Evolutionary conservation across 2,797 vertebrate genomes (phyloP), one percentile per base, ranked within the genome.

Genomic region (Nyctibius grandis): DNA sequence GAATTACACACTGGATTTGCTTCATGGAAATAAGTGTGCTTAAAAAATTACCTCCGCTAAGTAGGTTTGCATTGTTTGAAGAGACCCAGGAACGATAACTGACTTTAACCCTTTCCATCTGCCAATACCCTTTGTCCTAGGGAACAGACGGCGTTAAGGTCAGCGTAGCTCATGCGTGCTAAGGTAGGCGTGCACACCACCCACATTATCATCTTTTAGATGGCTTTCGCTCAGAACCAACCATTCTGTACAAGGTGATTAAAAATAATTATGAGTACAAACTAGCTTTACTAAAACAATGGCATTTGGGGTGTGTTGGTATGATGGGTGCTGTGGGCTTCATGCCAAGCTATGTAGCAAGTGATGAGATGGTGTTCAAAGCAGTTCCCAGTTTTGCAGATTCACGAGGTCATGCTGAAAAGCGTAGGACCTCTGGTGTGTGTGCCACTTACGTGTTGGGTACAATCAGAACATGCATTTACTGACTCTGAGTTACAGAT

Each of bases 1-100:
- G 95, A 96, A 94, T 96, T 96, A 94, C 91, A 78, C 72, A 88
- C 75, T 91, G 91, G 88, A 89, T 96, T 96, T 95, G 68, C 81
- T 88, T 92, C 40, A 85, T 87, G 81, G 93, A 91, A 96, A 80
- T 83, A 93, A 91, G 64, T 7, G 75, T 60, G 72, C 64, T 94
- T 94, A 70, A 92, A 96, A 95, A 95, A 87, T 89, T 92, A 68
- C 81, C 64, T 85, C 82, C 0, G 0, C 64, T 96, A 45, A 93
- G 92, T 72, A 59, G 48, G 75, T 78, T 80, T 89, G 78, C 42
- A 36, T 70, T 92, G 87, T 96, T 85, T 85, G 64, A 61, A 77
- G 81, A 80, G 78, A 70, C 40, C 31, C 38, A 15, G 78, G 75
- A 57, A 29, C 78, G 85, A 29, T 5, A 36, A 59, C 15, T 8